These are phyloP conservation scores for Hyles lineata DNA, from an alignment of 2,888 invertebrate species.

Conservation along the genomic window DNA sequence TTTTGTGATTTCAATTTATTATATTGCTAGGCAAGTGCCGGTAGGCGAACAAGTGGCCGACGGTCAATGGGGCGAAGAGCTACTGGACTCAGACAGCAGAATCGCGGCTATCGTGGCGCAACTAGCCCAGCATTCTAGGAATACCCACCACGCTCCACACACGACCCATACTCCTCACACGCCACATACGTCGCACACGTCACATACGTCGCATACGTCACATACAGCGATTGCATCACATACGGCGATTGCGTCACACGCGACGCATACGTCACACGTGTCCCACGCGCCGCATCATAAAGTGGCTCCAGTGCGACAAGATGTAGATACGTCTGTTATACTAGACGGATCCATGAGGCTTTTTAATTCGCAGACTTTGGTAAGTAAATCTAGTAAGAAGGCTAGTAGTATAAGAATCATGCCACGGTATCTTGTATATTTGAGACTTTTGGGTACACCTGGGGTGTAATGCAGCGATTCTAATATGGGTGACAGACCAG, in stretches of 20 bases:
- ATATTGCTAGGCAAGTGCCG: conserved; percentile 61
- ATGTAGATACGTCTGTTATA: conserved; percentile 73
- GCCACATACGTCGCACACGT: too few relatives aligned
- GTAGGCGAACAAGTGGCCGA: conserved; percentile 68
- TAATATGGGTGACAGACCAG: too few relatives aligned
- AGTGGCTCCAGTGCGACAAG: conserved; percentile 63
- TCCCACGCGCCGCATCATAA: conserved; percentile 54
- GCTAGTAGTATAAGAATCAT: too few relatives aligned
- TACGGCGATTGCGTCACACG: too few relatives aligned
- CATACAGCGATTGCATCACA: too few relatives aligned
- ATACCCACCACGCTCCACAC: conserved; percentile 52
- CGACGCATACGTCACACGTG: too few relatives aligned
- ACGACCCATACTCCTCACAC: conserved; percentile 19
- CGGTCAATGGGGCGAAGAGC: conserved; percentile 73
- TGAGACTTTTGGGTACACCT: too few relatives aligned
- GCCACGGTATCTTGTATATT: too few relatives aligned
- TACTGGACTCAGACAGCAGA: conserved; percentile 68
- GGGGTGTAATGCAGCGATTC: too few relatives aligned
- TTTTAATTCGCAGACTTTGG: conserved; percentile 69
- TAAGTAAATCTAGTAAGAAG: conserved; percentile 45
- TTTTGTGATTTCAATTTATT: too few relatives aligned
- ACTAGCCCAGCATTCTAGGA: conserved; percentile 57
- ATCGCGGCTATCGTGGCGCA: conserved; percentile 76
- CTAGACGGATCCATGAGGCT: conserved; percentile 70
- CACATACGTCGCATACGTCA: too few relatives aligned